Conservation (phyloP, 2,113 vertebrate species). For the Dolichotis patagonum region DNA sequence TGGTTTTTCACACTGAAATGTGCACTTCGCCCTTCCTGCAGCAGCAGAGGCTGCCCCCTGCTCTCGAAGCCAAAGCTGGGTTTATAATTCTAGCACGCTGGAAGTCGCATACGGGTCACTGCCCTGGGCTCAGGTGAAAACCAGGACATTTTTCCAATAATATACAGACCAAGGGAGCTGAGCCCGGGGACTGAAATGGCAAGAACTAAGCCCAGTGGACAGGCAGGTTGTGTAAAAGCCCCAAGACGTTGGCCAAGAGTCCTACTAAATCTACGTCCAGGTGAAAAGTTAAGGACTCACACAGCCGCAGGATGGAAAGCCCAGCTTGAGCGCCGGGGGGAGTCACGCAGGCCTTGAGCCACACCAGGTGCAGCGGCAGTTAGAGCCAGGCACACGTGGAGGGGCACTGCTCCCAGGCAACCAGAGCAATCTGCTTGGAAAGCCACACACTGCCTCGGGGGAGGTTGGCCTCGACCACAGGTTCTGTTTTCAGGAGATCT, state of each 20-base stretch:
- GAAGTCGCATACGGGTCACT: not conserved
- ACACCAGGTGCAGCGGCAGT: rapidly evolving
- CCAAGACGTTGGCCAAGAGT: not conserved
- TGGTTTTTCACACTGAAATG: not conserved
- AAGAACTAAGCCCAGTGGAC: not conserved
- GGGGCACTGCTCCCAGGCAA: rapidly evolving
- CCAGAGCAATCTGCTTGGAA: not conserved
- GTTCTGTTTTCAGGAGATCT: not conserved
- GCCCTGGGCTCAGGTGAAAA: not conserved
- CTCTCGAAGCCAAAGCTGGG: rapidly evolving
- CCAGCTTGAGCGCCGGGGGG: rapidly evolving
- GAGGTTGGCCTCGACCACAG: not conserved
- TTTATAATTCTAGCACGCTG: not conserved
- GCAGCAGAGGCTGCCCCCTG: not conserved
- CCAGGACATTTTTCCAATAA: not conserved
- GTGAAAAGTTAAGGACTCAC: not conserved
- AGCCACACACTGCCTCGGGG: not conserved
- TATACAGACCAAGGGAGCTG: not conserved
- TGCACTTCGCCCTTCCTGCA: rapidly evolving
- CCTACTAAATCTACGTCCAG: not conserved
- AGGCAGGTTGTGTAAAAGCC: not conserved
- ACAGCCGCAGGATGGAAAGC: rapidly evolving
- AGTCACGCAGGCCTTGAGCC: rapidly evolving
- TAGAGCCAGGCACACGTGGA: rapidly evolving
- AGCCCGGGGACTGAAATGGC: rapidly evolving